Evolutionary conservation across 92 coral and sea anemone genomes (phyloP), one percentile per base, ranked within the genome.

Genomic region (Siderastrea radians): DNA sequence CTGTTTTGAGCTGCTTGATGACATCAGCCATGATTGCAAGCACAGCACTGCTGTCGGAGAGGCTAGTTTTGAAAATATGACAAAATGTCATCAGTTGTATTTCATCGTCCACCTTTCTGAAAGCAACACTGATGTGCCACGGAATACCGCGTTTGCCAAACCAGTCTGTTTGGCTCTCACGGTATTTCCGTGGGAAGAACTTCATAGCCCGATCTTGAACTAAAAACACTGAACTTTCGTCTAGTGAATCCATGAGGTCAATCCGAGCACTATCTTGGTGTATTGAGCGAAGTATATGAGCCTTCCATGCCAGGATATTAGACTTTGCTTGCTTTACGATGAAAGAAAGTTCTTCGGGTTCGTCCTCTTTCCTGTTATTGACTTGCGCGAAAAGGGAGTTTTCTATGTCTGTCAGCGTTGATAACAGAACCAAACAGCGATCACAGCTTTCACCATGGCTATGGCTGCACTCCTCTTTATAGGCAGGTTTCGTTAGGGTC

Each of bases 201-300:
- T 85, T 85, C 77, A 85, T 85, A 3, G 89, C 89, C 89, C 89
- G 75, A 48, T 85, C 89, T 65, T 85, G 87, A n/a, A 72, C 70
- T 45, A 84, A 44, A 38, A 66, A 67, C 49, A 84, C 87, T 59
- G 88, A 49, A 8, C 51, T 7, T 52, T 84, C 81, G 51, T 84
- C 81, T 54, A 84, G 67, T 26, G n/a, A 47, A 46, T 84, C 74
- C 49, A 74, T 15, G 3, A 74, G 38, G 15, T 74, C 77, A 17
- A 84, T 51, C 59, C 74, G 72, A 38, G 87, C 84, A 46, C 48
- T 44, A 50, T 80, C 85, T 67, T 80, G 85, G 49, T 80, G 70
- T 53, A 65, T 55, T 45, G 76, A 60, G 15, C 75, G 85, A 62
- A 80, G 69, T 44, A 67, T 57, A 57, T 80, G 85, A n/a, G 75